Evolutionary conservation across 2,797 vertebrate species (phyloP), one percentile per base, ranked within the genome.

Genomic region (Cyclura pinguis): DNA sequence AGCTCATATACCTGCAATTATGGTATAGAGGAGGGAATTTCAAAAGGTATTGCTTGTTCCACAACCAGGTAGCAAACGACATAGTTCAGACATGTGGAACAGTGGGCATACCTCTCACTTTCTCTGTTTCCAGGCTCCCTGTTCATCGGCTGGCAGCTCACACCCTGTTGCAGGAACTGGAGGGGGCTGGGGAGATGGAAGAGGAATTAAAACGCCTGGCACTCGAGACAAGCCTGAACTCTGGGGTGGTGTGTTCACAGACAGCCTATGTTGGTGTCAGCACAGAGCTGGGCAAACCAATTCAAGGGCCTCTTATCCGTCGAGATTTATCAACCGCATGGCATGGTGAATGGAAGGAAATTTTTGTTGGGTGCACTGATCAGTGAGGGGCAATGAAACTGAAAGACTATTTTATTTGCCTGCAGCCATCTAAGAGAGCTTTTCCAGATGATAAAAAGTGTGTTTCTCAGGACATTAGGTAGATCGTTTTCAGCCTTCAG

Each of bases 191-290:
- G 9, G 59, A 86, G 38, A 50, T 72, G 76, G 74, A 80, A 3
- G 32, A 77, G 12, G 72, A 47, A 42, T 87, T 87, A 24, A 81
- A 24, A 29, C 47, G 35, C 2, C 62, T 87, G 85, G 90, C 80
- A 0, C 72, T 91, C 50, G 80, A 87, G 80, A 87, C 73, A 18
- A 91, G 90, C 80, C 38, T 91, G 72, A 87, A 13, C 59, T 91
- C 90, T 7, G 90, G 85, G 94, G 97, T 98, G 89, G 97, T 97
- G 96, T 97, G 98, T 82, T 90, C 95, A 35, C 97, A 97, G 94
- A 98, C 97, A 0, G 96, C 97, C 69, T 98, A 98, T 92, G 96
- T 98, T 32, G 97, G 97, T 4, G 92, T 98, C 87, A 96, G 97
- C 92, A 98, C 97, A 91, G 94, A 94, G 13, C 88, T 89, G 4